Evolutionary conservation across 2,113 vertebrate genomes (phyloP).

Genomic region (Ciconia stormi): DNA sequence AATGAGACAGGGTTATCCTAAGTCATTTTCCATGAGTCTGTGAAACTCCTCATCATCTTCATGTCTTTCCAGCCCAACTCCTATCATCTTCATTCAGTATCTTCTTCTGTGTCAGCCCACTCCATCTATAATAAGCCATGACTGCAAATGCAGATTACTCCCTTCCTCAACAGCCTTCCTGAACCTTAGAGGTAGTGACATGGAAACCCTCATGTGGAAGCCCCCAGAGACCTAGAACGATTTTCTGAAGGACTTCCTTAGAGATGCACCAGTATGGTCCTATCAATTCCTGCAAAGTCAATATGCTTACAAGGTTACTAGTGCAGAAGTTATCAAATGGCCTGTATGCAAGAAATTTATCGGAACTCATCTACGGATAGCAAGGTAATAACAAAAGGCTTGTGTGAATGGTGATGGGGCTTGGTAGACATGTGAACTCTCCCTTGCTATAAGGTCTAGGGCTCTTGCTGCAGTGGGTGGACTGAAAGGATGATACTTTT

Average conservation of each 20-base stretch:
- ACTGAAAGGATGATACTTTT: not conserved
- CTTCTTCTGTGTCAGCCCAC: not conserved
- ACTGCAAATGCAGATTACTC: not conserved
- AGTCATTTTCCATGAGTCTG: not conserved
- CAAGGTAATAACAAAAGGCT: fast-evolving
- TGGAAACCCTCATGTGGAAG: not conserved
- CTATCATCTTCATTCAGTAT: not conserved
- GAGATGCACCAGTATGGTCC: no score
- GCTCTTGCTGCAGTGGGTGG: not conserved
- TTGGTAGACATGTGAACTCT: not conserved
- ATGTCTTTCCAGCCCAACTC: not conserved
- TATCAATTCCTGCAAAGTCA: not conserved
- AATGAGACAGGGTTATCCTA: not conserved
- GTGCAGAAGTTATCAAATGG: not conserved
- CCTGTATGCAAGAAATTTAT: not conserved
- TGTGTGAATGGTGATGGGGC: not conserved
- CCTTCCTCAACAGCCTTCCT: not conserved
- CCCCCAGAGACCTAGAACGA: not conserved
- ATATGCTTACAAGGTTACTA: not conserved
- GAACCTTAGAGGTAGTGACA: no score
- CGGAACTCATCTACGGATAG: not conserved
- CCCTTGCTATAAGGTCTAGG: not conserved
- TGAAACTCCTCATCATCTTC: not conserved
- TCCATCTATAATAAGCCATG: not conserved
- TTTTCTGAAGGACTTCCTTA: not conserved